These are phyloP conservation scores for Macrotrachela quadricornifera DNA, from an alignment of 1,140 invertebrate species.

Conservation along the genomic window DNA sequence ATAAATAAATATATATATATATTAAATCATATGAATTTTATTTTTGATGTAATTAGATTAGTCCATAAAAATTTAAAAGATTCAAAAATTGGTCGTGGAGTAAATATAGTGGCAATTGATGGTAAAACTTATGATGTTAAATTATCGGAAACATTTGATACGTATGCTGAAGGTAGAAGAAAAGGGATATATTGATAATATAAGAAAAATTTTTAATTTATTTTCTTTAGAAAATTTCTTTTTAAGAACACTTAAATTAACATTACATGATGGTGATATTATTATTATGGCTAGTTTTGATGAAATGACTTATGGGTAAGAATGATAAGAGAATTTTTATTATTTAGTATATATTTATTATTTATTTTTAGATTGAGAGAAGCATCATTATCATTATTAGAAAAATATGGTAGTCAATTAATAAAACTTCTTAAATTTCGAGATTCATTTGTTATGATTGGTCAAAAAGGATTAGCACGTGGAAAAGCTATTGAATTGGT, in stretches of 20 bases:
- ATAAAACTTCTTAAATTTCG: slow-evolving; percentile 33
- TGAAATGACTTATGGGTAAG: slow-evolving; percentile 19
- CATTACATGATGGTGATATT: slow-evolving; percentile 13
- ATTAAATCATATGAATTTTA: background rate
- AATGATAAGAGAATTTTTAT: background rate
- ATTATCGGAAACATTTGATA: slow-evolving; percentile 15
- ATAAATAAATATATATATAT: background rate
- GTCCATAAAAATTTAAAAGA: slow-evolving; percentile 12
- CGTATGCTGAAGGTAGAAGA: slow-evolving; percentile 17
- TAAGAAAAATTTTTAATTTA: background rate
- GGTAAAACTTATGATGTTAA: slow-evolving; percentile 15
- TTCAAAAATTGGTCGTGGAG: slow-evolving; percentile 15
- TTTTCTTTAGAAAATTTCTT: slow-evolving; percentile 15
- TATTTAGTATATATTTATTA: background rate
- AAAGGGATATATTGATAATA: background rate
- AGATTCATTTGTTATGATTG: slow-evolving; percentile 36
- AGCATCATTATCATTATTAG: slow-evolving; percentile 14
- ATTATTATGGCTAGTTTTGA: slow-evolving; percentile 20
- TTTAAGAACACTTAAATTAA: slow-evolving; percentile 15
- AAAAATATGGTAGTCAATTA: slow-evolving; percentile 27
- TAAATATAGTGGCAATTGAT: slow-evolving; percentile 16
- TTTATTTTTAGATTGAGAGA: slow-evolving; percentile 15
- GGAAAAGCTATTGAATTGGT: slow-evolving; percentile 37
- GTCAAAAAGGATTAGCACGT: slow-evolving; percentile 33
- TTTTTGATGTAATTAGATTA: slow-evolving; percentile 11